phyloP scores from a whole-genome alignment of 2,888 invertebrate species.

The Troides aeacus region DNA sequence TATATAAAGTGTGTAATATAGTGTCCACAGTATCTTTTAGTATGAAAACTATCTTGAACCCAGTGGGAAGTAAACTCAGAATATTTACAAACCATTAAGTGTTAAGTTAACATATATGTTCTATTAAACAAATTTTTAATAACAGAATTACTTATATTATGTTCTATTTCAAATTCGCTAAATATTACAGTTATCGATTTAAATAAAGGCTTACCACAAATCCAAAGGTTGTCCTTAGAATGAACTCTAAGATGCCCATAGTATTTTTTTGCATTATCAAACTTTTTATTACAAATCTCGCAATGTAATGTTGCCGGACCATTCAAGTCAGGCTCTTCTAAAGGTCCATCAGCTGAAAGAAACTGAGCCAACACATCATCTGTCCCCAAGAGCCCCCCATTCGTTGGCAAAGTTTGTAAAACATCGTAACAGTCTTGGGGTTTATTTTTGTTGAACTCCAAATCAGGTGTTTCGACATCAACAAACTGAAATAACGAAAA shows the following conservation, averaged over 20 bases:
- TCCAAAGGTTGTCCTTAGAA: slow-evolving; percentile 70
- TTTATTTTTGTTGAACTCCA: slow-evolving; percentile 47
- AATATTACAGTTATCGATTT: too few species aligned
- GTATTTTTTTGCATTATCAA: slow-evolving; percentile 73
- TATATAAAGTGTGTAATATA: too few species aligned
- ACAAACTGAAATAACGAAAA: slow-evolving; percentile 52
- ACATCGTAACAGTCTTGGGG: slow-evolving; percentile 55
- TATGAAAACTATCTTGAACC: too few species aligned
- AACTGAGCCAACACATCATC: slow-evolving; percentile 71
- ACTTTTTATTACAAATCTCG: slow-evolving; percentile 69
- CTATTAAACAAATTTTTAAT: too few species aligned
- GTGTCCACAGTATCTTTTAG: too few species aligned
- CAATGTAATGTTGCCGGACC: slow-evolving; percentile 70
- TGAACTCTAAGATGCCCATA: slow-evolving; percentile 72
- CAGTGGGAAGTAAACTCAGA: too few species aligned
- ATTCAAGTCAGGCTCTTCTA: slow-evolving; percentile 70
- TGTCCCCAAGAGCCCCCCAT: slow-evolving; percentile 50
- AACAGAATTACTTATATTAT: too few species aligned
- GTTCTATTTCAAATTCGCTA: too few species aligned
- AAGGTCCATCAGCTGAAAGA: slow-evolving; percentile 61
- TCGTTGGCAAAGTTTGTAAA: slow-evolving; percentile 50
- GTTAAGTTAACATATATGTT: too few species aligned
- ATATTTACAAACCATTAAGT: too few species aligned
- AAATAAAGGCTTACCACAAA: slow-evolving; percentile 54
- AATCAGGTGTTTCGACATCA: slow-evolving; percentile 56